These are phyloP conservation scores for Hucho hucho DNA, from an alignment of 2,113 vertebrate genomes.

Conservation along the genomic window DNA sequence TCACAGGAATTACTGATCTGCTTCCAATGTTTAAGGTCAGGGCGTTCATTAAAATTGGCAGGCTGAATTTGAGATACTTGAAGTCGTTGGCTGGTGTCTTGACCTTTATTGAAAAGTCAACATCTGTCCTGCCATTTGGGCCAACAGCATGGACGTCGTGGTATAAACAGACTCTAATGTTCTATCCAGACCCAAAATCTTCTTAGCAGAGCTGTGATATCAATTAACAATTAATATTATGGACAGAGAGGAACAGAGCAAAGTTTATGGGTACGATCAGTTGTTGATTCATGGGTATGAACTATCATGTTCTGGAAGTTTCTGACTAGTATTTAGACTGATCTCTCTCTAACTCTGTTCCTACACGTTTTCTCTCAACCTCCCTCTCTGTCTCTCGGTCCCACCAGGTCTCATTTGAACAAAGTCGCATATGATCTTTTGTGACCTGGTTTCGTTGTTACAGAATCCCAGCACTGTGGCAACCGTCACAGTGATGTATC, in stretches of 20 bases:
- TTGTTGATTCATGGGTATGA: background rate
- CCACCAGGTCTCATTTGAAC: constrained; percentile 33
- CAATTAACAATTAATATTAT: constrained; percentile 20
- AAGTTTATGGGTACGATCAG: background rate
- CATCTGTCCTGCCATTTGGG: constrained; percentile 57
- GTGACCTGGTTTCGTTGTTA: constrained; percentile 35
- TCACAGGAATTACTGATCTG: constrained; percentile 56
- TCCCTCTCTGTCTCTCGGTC: constrained; percentile 1
- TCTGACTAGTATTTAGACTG: too few relatives aligned
- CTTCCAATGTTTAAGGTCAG: constrained; percentile 75
- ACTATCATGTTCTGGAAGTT: too few relatives aligned
- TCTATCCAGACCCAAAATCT: constrained; percentile 40
- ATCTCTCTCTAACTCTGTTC: too few relatives aligned
- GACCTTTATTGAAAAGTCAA: constrained; percentile 70
- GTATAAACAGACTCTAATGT: constrained; percentile 52
- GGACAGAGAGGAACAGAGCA: background rate
- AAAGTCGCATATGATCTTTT: constrained; percentile 24
- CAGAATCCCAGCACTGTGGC: constrained; percentile 10
- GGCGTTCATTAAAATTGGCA: constrained; percentile 74
- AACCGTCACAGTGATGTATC: constrained; percentile 26
- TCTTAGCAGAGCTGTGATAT: constrained; percentile 57
- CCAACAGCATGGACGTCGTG: constrained; percentile 14
- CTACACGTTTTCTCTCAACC: background rate
- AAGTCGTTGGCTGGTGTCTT: constrained; percentile 51
- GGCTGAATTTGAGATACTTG: constrained; percentile 54